Conservation (phyloP, 2,888 invertebrate genomes). For the Xiphydria camelus region DNA sequence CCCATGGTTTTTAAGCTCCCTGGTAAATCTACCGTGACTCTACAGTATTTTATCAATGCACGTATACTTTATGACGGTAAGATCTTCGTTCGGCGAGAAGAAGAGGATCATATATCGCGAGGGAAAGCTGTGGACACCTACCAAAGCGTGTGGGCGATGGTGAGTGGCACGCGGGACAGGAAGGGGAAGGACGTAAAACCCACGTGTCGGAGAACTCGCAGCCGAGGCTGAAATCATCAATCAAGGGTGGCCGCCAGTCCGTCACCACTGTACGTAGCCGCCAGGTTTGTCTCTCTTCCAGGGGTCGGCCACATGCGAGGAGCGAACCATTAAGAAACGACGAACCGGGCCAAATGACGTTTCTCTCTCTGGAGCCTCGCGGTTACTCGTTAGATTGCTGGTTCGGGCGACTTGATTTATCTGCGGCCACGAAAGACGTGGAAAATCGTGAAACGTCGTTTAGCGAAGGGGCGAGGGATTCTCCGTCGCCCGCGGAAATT, state of each 20-base stretch:
- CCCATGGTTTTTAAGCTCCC: too few relatives aligned
- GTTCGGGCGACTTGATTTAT: constrained; percentile 5
- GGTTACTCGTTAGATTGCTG: constrained; percentile 8
- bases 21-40: too few relatives aligned
- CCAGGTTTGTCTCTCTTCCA: constrained; percentile 8
- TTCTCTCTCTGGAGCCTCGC: neutral
- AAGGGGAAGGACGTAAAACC: neutral
- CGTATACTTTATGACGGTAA: too few relatives aligned
- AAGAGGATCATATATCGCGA: too few relatives aligned
- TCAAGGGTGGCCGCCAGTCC: constrained; percentile 22
- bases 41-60: too few relatives aligned
- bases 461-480: too few relatives aligned
- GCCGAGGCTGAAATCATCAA: constrained; percentile 25
- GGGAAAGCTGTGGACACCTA: too few relatives aligned
- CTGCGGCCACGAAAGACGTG: neutral
- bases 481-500: too few relatives aligned
- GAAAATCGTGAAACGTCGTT: too few relatives aligned
- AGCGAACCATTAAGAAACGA: constrained; percentile 20
- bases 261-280: constrained; percentile 16
- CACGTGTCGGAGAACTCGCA: neutral
- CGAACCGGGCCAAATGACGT: neutral
- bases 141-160: too few relatives aligned
- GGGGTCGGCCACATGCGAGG: constrained; percentile 15
- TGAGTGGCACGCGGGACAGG: too few relatives aligned
- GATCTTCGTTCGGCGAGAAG: too few relatives aligned